Conservation (phyloP, 1,140 invertebrate species). For the Drosophila rufa region DNA sequence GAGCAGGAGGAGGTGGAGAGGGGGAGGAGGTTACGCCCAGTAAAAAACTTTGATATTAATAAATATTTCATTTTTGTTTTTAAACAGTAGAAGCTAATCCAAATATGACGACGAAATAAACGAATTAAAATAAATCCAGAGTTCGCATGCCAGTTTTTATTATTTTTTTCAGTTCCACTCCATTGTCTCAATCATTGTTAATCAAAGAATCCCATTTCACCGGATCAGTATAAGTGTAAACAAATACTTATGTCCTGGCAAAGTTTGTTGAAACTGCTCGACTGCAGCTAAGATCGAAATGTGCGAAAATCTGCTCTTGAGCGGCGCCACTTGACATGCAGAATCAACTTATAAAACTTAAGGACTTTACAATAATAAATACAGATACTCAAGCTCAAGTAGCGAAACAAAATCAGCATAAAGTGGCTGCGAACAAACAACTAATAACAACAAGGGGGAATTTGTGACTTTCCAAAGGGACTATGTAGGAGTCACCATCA, state of each 20-base stretch:
- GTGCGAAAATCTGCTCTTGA: conserved; percentile 80
- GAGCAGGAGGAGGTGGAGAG: too few species aligned
- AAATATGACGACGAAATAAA: too few species aligned
- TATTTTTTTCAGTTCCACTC: too few species aligned
- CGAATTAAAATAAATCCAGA: neutral
- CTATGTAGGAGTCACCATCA: conserved; percentile 1
- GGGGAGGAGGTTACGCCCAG: too few species aligned
- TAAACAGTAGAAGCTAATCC: too few species aligned
- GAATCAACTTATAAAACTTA: conserved; percentile 42
- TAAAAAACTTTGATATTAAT: neutral
- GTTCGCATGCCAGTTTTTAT: too few species aligned
- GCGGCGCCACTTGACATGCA: conserved; percentile 65
- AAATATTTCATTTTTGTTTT: neutral
- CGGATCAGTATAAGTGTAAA: neutral
- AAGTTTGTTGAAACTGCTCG: neutral
- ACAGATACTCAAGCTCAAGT: conserved; percentile 76
- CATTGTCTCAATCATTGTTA: too few species aligned
- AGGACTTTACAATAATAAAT: conserved; percentile 76
- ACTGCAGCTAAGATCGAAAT: conserved; percentile 42
- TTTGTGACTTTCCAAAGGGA: conserved; percentile 26
- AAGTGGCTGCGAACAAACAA: conserved; percentile 76
- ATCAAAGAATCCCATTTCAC: neutral
- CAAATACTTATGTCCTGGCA: neutral
- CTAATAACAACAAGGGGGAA: conserved; percentile 40
- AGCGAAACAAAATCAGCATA: conserved; percentile 77